Conservation (phyloP, 2,113 vertebrate genomes). For the Centropristis striata region DNA sequence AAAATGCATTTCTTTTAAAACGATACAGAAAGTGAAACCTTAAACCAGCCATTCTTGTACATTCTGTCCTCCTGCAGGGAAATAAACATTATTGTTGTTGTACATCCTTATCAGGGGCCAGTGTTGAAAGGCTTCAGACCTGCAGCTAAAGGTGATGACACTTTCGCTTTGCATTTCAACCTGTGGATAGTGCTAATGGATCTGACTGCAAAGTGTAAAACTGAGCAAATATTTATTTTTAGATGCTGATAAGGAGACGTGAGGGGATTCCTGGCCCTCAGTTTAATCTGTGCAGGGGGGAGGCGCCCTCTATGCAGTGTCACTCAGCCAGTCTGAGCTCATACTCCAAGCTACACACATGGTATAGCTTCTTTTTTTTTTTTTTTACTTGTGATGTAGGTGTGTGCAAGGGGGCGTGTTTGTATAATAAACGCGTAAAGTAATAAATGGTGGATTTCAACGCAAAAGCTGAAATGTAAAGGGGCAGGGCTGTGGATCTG, state of each 20-base stretch:
- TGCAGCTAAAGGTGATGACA: slow-evolving; percentile 3
- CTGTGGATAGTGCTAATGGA: slow-evolving; percentile 1
- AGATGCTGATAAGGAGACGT: slow-evolving; percentile 28
- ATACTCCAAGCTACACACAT: slow-evolving; percentile 10
- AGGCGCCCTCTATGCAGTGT: slow-evolving; percentile 21
- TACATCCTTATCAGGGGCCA: neutral
- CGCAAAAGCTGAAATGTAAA: slow-evolving; percentile 46
- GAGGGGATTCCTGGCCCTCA: slow-evolving; percentile 35
- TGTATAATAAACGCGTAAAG: neutral
- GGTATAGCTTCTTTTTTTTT: slow-evolving; percentile 9
- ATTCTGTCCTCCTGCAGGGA: neutral
- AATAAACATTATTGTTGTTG: neutral
- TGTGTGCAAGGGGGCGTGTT: slow-evolving; percentile 48
- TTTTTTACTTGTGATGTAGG: slow-evolving; percentile 3
- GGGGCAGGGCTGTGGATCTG: slow-evolving; percentile 22
- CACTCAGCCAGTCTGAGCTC: slow-evolving; percentile 40
- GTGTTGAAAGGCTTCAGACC: neutral
- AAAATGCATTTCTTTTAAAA: neutral
- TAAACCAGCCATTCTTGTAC: neutral
- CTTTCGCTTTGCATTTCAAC: slow-evolving; percentile 8
- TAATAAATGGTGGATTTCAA: slow-evolving; percentile 18
- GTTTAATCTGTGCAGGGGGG: slow-evolving; percentile 16
- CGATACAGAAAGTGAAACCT: slow-evolving; percentile 68
- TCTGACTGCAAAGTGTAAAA: slow-evolving; percentile 18
- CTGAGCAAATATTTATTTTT: slow-evolving; percentile 41